A percentile compares a stretch with the other conserved stretches of the same genome.
These are phyloP conservation scores for Yponomeuta evonymella DNA, from an alignment of 2,888 invertebrate species.

Conservation along the genomic window DNA sequence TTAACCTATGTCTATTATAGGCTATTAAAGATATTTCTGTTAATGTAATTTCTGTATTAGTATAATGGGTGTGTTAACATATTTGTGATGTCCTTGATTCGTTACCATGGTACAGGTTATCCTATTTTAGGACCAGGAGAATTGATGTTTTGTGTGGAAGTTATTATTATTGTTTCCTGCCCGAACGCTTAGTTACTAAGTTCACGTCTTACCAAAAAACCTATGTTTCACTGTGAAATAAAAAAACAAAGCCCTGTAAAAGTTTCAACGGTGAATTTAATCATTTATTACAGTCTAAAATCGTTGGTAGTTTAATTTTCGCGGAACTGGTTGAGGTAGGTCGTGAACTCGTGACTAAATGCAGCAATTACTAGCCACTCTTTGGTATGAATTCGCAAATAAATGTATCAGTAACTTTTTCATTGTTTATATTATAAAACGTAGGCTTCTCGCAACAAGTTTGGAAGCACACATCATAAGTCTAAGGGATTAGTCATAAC, in stretches of 20 bases:
- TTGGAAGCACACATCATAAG: too few species aligned
- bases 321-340: neutral
- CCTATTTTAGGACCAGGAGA: too few species aligned
- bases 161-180: neutral
- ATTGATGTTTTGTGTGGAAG: too few species aligned
- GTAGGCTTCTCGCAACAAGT: too few species aligned
- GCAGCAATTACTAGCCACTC: neutral
- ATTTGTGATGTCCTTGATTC: too few species aligned
- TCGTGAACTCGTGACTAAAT: neutral
- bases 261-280: neutral
- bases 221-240: neutral
- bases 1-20: too few species aligned
- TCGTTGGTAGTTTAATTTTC: neutral
- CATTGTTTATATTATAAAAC: too few species aligned
- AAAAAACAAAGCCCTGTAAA: neutral
- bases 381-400: conserved; percentile 27
- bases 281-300: neutral
- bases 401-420: neutral
- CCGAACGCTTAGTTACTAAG: neutral
- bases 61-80: too few species aligned
- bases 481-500: too few species aligned
- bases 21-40: too few species aligned
- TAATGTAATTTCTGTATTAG: too few species aligned
- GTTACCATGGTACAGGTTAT: too few species aligned
- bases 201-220: neutral